phyloP scores from a whole-genome alignment of 2,113 vertebrate genomes.

The Rhinogobius similis region DNA sequence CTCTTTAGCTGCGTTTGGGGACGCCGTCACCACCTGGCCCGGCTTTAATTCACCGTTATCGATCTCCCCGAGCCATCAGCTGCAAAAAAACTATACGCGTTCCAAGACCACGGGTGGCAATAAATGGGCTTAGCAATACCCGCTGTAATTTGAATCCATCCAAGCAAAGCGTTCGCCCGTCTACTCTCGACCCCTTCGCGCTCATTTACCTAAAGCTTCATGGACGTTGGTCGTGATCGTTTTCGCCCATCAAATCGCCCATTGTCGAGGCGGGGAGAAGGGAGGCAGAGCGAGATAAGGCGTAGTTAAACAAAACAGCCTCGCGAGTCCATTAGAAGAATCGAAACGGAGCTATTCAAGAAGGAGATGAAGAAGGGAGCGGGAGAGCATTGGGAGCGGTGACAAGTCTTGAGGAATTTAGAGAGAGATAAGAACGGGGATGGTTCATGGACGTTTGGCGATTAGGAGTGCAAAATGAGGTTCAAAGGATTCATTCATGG shows the following conservation, averaged over 20 bases:
- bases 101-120: not conserved
- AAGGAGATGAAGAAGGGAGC: not conserved
- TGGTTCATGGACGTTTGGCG: constrained; percentile 11
- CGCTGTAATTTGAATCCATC: constrained; percentile 10
- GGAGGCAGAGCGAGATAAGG: constrained; percentile 6
- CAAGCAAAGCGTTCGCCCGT: constrained; percentile 5
- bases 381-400: not conserved
- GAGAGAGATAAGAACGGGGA: not conserved
- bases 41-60: not conserved
- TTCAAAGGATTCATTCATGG: not conserved
- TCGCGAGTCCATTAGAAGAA: constrained; percentile 38
- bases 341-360: constrained; percentile 26
- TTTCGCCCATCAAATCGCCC: constrained; percentile 13
- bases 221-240: constrained; percentile 26
- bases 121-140: constrained; percentile 8
- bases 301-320: constrained; percentile 28
- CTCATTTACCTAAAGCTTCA: constrained; percentile 20
- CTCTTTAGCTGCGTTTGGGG: not conserved
- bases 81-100: not conserved
- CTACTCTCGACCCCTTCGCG: constrained; percentile 2
- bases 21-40: not conserved
- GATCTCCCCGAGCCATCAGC: not conserved
- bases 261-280: constrained; percentile 17
- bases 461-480: not conserved
- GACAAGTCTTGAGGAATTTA: constrained; percentile 24